Percentiles rank a stretch among this genome's conserved stretches.
These are phyloP conservation scores for Cynoglossus semilaevis DNA, from an alignment of 2,113 vertebrate genomes.

Conservation along the genomic window DNA sequence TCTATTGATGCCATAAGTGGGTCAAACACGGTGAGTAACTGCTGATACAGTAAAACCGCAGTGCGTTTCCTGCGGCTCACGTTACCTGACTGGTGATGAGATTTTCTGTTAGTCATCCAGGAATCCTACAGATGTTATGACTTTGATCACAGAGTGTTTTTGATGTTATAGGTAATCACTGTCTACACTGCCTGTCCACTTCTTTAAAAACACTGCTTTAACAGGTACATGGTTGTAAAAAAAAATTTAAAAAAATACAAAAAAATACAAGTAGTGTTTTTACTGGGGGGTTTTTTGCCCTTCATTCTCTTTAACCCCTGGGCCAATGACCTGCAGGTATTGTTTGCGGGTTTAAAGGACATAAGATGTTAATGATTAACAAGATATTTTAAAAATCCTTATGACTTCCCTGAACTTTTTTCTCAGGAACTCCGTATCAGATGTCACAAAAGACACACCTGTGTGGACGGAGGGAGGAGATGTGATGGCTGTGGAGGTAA, in stretches of 20 bases:
- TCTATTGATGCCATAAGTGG: background rate
- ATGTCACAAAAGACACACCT: constrained; percentile 32
- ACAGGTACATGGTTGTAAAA: too few relatives aligned
- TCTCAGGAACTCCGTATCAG: background rate
- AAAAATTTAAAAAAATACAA: too few relatives aligned
- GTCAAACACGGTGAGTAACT: background rate
- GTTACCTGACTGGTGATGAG: too few relatives aligned
- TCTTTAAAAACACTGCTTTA: too few relatives aligned
- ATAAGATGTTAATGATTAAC: constrained; percentile 49
- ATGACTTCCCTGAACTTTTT: constrained; percentile 4
- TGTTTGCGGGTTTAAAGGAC: background rate
- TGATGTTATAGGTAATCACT: too few relatives aligned
- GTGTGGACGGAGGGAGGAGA: background rate
- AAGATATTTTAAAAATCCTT: background rate
- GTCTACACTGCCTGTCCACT: too few relatives aligned
- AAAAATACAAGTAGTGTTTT: too few relatives aligned
- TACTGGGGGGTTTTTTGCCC: too few relatives aligned
- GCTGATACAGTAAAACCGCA: constrained; percentile 1
- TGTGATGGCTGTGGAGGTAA: constrained; percentile 1
- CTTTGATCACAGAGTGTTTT: too few relatives aligned
- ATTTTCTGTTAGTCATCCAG: too few relatives aligned
- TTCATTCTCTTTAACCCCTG: too few relatives aligned
- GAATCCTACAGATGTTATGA: too few relatives aligned
- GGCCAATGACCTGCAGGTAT: background rate
- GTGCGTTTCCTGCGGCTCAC: background rate